Conservation (phyloP, 1,140 invertebrate species). For the Trachymyrmex cornetzi region DNA sequence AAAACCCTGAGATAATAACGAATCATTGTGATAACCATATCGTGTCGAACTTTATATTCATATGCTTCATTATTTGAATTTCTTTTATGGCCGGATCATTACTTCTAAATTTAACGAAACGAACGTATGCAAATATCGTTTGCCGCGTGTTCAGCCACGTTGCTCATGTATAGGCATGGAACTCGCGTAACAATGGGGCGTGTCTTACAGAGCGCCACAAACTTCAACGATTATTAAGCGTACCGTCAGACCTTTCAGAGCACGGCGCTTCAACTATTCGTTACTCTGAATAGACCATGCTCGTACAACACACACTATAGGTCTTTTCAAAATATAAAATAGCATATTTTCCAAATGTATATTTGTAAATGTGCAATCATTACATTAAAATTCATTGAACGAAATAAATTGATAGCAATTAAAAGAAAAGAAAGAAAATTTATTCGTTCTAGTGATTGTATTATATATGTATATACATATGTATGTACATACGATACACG, state of each 20-base stretch:
- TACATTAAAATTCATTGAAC: not conserved
- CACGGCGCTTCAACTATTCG: slow-evolving; percentile 61
- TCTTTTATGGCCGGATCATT: slow-evolving; percentile 75
- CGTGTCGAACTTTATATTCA: not conserved
- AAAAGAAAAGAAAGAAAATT: not conserved
- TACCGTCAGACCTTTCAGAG: slow-evolving; percentile 50
- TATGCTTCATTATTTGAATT: slow-evolving; percentile 77
- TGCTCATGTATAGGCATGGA: slow-evolving; percentile 70
- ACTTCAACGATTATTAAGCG: slow-evolving; percentile 83
- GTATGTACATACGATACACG: not conserved
- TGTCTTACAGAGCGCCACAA: slow-evolving; percentile 76
- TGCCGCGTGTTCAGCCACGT: slow-evolving; percentile 42
- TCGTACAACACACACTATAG: not conserved
- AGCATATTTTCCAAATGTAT: not conserved
- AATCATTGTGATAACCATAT: not conserved
- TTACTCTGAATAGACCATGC: not conserved
- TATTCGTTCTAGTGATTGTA: not conserved
- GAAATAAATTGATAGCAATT: not conserved
- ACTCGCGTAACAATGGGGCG: slow-evolving; percentile 78
- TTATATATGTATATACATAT: not conserved
- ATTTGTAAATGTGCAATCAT: not conserved
- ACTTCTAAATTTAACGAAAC: slow-evolving; percentile 70
- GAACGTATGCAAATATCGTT: slow-evolving; percentile 79
- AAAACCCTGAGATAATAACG: not conserved
- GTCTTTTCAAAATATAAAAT: slow-evolving; percentile 4